Base-by-base conservation (phyloP, 92 coral and sea anemone species). In the Chrysogorgia sp. region DNA sequence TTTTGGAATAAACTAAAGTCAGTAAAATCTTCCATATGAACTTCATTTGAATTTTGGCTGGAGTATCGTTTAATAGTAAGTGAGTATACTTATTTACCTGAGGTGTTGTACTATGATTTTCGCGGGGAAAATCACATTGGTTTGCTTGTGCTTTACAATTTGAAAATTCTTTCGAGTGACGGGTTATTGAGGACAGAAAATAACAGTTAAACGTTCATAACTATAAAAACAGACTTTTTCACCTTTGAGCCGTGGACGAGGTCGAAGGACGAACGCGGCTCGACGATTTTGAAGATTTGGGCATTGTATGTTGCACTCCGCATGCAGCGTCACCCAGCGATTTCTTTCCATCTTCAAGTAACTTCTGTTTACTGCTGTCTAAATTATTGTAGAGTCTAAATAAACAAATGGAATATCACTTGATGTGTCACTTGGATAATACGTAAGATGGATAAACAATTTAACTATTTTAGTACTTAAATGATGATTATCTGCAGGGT, bases 311-410 rank as follows among this genome's bases (percentile, higher is more conserved):
- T 28, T 23, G 63, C 1, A 35, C 63, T 32, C 21, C 34, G 30
- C 63, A 20, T 2, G 30, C 62, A 20, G 47, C 48, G 19, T 71
- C 78, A 31, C 32, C 78, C 13, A 15, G 28, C 2, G 62, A 50
- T 55, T 71, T 71, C 48, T 71, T 71, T n/a, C 89, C 97, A 58
- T 92, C 90, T 69, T 94, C 98, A 48, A 94, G 82, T 74, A 91
- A 93, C 45, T 94, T 94, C 74, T 94, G 98, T 84, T 89, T 94
- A 34, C 94, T 82, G 75, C 90, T 83, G 72, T 94, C 98, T 43
- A 94, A 81, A 37, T 50, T 58, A 50, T 49, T 71, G 49, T 24
- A 71, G n/a, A 71, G 35, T 52, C 78, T 71, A 81, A 5, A 81
- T 62, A 47, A 53, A 47, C 40, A 53, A 61, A 9, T 37, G 33